A percentile compares a stretch with the other conserved stretches of the same genome.
phyloP scores from a whole-genome alignment of 2,888 invertebrate genomes.

The Caenorhabditis macrosperma region DNA sequence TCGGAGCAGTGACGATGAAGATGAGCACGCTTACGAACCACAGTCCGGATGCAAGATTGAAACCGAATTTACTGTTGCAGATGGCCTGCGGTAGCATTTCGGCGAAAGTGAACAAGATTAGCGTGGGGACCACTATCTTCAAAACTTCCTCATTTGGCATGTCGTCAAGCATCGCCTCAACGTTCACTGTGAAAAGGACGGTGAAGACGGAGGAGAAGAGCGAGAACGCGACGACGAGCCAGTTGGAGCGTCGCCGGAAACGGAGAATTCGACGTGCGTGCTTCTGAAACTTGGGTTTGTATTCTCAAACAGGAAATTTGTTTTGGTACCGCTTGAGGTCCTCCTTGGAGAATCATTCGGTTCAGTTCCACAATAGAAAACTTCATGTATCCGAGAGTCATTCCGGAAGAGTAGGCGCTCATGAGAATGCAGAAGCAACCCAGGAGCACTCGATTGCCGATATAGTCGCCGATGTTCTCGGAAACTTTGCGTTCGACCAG shows the following conservation, averaged over 20 bases:
- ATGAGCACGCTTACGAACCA: conserved; percentile 47
- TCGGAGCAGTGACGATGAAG: conserved; percentile 30
- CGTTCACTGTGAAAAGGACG: conserved; percentile 47
- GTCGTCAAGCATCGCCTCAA: conserved; percentile 43
- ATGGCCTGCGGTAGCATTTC: conserved; percentile 53
- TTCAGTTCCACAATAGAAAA: conserved; percentile 52
- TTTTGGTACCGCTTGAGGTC: neutral
- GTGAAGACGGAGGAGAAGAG: conserved; percentile 42
- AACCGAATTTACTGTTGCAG: conserved; percentile 55
- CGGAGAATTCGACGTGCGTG: conserved; percentile 40
- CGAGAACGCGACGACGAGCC: conserved; percentile 49
- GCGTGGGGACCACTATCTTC: conserved; percentile 33
- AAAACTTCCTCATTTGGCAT: conserved; percentile 8
- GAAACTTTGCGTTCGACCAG: neutral
- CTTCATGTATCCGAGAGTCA: conserved; percentile 59
- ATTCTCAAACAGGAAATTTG: neutral
- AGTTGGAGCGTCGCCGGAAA: conserved; percentile 49
- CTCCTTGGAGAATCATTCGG: conserved; percentile 26
- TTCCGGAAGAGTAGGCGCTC: conserved; percentile 50
- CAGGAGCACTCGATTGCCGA: neutral
- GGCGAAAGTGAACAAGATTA: conserved; percentile 36
- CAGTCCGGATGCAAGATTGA: conserved; percentile 38
- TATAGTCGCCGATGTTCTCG: neutral
- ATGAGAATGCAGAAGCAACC: conserved; percentile 25
- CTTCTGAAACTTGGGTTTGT: conserved; percentile 13